Evolutionary conservation across 1,140 invertebrate species (phyloP).

Genomic region (Drosophila gunungcola): DNA sequence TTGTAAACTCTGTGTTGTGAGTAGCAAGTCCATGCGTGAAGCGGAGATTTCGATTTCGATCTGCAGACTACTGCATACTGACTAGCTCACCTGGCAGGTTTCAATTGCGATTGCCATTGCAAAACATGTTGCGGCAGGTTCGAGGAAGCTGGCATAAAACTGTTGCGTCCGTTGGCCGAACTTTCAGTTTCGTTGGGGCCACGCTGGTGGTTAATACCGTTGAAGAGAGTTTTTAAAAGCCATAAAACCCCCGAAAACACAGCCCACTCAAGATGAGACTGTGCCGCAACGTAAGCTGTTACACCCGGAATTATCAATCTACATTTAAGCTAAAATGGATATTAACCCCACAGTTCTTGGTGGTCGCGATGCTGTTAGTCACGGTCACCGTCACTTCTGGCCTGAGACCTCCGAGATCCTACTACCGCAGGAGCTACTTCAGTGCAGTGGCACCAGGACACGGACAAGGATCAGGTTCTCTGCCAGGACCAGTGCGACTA

Average conservation of each 20-base stretch:
- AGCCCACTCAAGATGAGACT: slow-evolving; percentile 53
- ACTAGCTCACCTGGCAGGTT: slow-evolving; percentile 53
- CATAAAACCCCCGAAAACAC: slow-evolving; percentile 9
- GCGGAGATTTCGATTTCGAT: slow-evolving; percentile 62
- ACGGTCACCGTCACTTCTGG: slow-evolving; percentile 16
- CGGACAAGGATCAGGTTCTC: slow-evolving; percentile 20
- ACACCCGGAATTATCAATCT: background rate
- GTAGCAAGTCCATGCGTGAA: slow-evolving; percentile 52
- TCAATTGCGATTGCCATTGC: slow-evolving; percentile 46
- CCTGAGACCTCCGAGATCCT: slow-evolving; percentile 55
- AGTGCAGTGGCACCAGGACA: slow-evolving; percentile 30
- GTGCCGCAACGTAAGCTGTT: slow-evolving; percentile 66
- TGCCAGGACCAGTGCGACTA: slow-evolving; percentile 57
- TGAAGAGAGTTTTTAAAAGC: slow-evolving; percentile 17
- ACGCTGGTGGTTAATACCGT: slow-evolving; percentile 54
- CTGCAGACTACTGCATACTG: slow-evolving; percentile 29
- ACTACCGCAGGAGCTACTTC: slow-evolving; percentile 64
- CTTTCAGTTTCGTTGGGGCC: slow-evolving; percentile 84
- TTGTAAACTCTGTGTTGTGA: slow-evolving; percentile 8
- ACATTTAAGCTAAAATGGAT: slow-evolving; percentile 5
- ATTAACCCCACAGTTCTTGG: slow-evolving; percentile 40
- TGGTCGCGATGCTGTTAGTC: slow-evolving; percentile 43
- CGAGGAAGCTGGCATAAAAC: slow-evolving; percentile 84
- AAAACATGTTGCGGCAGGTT: slow-evolving; percentile 63
- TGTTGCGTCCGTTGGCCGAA: slow-evolving; percentile 74